Evolutionary conservation across 2,797 vertebrate species (phyloP).

Genomic region (Delichon dasypus): DNA sequence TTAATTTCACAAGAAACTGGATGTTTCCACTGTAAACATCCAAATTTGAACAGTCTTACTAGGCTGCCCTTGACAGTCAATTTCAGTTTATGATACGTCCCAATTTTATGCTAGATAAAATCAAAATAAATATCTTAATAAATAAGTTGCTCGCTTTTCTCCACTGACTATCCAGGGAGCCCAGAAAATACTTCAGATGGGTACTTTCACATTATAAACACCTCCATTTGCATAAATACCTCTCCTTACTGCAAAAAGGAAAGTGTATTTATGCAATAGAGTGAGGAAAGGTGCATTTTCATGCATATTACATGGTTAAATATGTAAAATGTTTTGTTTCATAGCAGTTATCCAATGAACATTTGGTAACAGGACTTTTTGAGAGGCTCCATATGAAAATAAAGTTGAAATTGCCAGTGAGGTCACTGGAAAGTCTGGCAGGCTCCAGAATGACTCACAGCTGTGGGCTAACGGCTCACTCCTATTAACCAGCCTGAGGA

Average conservation of each 20-base stretch:
- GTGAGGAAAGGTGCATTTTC: not conserved
- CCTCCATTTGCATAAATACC: not conserved
- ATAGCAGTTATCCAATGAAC: not conserved
- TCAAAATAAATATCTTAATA: not conserved
- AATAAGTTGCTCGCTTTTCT: not conserved
- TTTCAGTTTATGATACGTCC: not conserved
- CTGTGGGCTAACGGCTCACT: not conserved
- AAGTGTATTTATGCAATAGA: not conserved
- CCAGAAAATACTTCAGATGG: not conserved
- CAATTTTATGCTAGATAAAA: not conserved
- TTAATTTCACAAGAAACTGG: not conserved
- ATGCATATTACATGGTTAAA: not conserved
- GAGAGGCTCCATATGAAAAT: not conserved
- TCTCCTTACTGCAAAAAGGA: not conserved
- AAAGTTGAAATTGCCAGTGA: constrained; percentile 26
- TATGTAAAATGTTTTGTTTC: not conserved
- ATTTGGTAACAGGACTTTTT: not conserved
- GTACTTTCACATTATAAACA: not conserved
- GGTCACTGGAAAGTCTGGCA: constrained; percentile 27
- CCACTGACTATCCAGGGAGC: not conserved
- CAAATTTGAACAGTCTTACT: not conserved
- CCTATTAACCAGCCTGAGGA: not conserved
- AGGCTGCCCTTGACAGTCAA: not conserved
- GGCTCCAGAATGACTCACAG: constrained; percentile 35
- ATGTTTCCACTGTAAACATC: not conserved